Percentiles rank a stretch among this genome's conserved stretches.
Evolutionary conservation across 2,797 vertebrate species (phyloP).

Genomic region (Ficedula albicollis): DNA sequence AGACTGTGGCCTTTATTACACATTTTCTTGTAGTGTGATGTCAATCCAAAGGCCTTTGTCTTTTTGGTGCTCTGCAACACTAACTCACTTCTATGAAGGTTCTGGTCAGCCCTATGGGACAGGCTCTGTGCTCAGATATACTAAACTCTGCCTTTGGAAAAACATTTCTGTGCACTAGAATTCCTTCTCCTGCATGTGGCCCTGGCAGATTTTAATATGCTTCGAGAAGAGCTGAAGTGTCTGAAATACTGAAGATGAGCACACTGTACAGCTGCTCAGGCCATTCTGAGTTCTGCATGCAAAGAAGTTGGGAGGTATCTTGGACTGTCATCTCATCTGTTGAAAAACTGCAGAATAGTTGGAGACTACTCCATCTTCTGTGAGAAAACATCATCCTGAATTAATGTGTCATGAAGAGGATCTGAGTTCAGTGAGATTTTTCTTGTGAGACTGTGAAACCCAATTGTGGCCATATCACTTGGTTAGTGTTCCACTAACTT

Average conservation of each 20-base stretch:
- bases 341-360: neutral
- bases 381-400: neutral
- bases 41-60: neutral
- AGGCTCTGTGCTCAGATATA: neutral
- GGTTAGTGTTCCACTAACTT: neutral
- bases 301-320: neutral
- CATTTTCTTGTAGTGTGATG: neutral
- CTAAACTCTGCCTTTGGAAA: neutral
- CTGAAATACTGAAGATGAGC: neutral
- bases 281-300: neutral
- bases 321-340: neutral
- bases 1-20: neutral
- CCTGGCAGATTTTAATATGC: neutral
- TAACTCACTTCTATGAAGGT: neutral
- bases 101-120: neutral
- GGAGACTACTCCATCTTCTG: neutral
- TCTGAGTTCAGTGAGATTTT: neutral
- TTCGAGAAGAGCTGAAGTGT: neutral
- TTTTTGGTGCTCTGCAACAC: neutral
- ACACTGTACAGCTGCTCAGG: neutral
- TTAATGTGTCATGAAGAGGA: neutral
- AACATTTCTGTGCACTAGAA: neutral
- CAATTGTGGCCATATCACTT: neutral
- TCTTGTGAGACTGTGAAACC: neutral
- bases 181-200: neutral